Base-by-base conservation (phyloP, 2,113 vertebrate species). In the Toxotes jaculatrix region DNA sequence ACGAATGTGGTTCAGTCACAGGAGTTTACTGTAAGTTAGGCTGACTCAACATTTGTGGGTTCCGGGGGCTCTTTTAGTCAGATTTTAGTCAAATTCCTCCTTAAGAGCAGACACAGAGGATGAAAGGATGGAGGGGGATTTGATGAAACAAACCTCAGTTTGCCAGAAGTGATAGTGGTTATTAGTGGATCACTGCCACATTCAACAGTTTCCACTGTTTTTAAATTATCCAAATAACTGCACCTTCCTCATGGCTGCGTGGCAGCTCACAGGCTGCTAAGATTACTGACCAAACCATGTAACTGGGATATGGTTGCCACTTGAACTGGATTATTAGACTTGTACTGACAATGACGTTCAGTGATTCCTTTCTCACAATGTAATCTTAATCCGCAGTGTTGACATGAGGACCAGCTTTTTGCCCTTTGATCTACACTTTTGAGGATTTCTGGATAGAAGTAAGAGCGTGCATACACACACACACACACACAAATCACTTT, bases 1-100 rank as follows among this genome's bases (percentile, higher is more conserved):
- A 75, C 72, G 45, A 49, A 49, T 56, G 42, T 56, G 49, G 75
- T 60, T 64, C 43, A 53, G 47, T 77, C 72, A 32, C 3, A 49
- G 57, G 60, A 75, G 34, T 74, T 73, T 74, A 76, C 31, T 34
- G 56, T 40, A 45, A 64, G 11, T 42, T 27, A 62, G 17, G 49
- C 45, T 74, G 65, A 78, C 49, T 85, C 31, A 73, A 74, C 75
- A n/a, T 10, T 11, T 45, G 70, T 69, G 63, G 36, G 27, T 40
- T 51, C 13, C 31, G 1, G 32, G 31, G 16, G 16, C 42, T 60
- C 38, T 71, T 51, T 83, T 27, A 74, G 36, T 77, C 49, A 12
- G 21, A 4, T 69, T 55, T 79, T 23, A 47, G 36, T 77, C 21
- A 32, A 34, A 32, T 7, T 49, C 23, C 27, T 82, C 23, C 32